These are phyloP conservation scores for Dinomys branickii DNA, from an alignment of 2,113 vertebrate genomes.

Conservation along the genomic window DNA sequence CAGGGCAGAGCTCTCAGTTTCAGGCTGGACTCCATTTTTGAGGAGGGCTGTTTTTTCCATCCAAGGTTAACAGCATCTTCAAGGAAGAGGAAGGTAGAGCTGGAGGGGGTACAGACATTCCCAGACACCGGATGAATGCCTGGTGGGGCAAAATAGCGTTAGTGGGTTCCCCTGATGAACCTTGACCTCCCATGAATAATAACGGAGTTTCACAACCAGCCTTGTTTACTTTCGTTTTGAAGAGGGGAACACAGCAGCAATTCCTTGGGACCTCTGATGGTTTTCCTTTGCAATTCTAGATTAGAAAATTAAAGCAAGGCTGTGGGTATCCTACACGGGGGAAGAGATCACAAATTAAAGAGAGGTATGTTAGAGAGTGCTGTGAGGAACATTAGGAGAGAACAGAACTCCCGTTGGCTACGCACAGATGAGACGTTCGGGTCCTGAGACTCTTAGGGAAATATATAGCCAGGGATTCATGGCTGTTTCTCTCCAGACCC, in stretches of 20 bases:
- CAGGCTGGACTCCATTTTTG: conserved; percentile 16
- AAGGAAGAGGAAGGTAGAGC: background rate
- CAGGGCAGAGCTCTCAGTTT: conserved; percentile 68
- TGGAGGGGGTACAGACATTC: background rate
- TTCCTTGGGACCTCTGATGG: background rate
- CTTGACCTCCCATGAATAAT: background rate
- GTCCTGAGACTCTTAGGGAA: background rate
- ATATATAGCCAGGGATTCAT: too few species aligned
- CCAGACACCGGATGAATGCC: background rate
- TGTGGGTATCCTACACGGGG: background rate
- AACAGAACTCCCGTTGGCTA: background rate
- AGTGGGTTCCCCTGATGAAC: background rate
- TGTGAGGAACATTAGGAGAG: background rate
- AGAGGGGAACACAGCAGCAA: background rate
- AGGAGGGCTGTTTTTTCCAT: conserved; percentile 47
- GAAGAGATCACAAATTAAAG: background rate
- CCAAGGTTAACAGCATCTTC: background rate
- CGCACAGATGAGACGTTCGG: background rate
- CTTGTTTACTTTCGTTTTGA: background rate
- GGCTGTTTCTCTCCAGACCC: too few species aligned
- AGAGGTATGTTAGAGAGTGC: background rate
- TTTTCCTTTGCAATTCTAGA: background rate
- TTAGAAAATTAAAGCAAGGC: background rate
- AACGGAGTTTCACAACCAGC: background rate
- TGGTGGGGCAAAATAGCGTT: background rate